Conservation (phyloP, 92 coral and sea anemone genomes). For the Zoanthus gigantus region DNA sequence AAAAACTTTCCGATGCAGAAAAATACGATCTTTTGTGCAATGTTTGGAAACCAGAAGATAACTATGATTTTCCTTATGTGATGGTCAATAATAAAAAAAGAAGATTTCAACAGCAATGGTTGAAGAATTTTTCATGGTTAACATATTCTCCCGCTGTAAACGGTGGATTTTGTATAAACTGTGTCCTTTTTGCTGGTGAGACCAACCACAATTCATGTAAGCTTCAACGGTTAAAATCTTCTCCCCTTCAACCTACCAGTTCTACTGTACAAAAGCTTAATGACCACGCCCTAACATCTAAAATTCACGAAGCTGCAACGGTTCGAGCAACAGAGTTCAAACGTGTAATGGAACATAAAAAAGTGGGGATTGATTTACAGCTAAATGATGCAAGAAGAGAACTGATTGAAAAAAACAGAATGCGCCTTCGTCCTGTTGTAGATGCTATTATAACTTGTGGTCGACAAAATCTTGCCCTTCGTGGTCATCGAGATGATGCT, state of each 20-base stretch:
- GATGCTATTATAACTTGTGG: constrained; percentile 43
- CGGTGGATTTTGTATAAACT: constrained; percentile 45
- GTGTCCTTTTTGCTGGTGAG: constrained; percentile 45
- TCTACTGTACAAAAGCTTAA: constrained; percentile 29
- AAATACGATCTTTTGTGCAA: constrained; percentile 51
- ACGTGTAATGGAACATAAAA: constrained; percentile 37
- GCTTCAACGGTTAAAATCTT: constrained; percentile 21
- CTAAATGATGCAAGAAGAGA: constrained; percentile 29
- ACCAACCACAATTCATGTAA: constrained; percentile 36
- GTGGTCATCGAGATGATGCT: constrained; percentile 51
- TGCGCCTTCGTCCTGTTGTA: background rate
- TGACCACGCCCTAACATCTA: no score
- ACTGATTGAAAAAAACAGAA: constrained; percentile 25
- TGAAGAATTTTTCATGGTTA: constrained; percentile 20
- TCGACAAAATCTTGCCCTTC: constrained; percentile 42
- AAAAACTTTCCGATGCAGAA: constrained; percentile 39
- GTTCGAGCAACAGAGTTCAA: constrained; percentile 32
- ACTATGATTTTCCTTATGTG: no score
- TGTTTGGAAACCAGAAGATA: background rate
- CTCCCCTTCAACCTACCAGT: constrained; percentile 27
- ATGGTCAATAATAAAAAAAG: no score
- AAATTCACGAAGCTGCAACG: background rate
- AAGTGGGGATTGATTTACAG: constrained; percentile 32
- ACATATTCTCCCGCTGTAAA: constrained; percentile 47
- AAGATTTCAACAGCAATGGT: no score